Percentiles rank a stretch among this genome's conserved stretches.
Conservation (phyloP, 2,888 invertebrate species). For the Siphlonurus alternatus region DNA sequence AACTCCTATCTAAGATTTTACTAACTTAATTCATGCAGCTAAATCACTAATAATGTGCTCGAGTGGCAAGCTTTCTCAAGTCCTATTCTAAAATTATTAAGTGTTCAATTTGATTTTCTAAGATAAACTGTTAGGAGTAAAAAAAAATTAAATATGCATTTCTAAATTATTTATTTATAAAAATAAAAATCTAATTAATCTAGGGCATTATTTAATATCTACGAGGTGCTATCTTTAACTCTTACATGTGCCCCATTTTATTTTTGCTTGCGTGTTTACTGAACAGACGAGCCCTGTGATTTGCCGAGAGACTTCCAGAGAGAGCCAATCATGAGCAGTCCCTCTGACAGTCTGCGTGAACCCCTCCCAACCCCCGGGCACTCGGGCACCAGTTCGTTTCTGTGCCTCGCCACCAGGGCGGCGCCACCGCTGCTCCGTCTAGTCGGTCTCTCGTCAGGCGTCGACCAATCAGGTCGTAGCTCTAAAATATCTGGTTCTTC, state of each 20-base stretch:
- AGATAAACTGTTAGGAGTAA: too few species aligned
- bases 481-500: neutral
- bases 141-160: too few species aligned
- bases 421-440: neutral
- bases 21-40: too few species aligned
- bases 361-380: neutral
- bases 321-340: neutral
- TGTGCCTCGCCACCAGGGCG: neutral
- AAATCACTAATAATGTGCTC: too few species aligned
- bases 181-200: too few species aligned
- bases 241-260: neutral
- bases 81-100: too few species aligned
- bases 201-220: too few species aligned
- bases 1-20: too few species aligned
- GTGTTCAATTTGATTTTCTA: too few species aligned
- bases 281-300: neutral
- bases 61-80: too few species aligned
- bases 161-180: too few species aligned
- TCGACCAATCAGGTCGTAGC: neutral
- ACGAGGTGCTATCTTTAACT: neutral
- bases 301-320: neutral
- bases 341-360: slow-evolving; percentile 1
- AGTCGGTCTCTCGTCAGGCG: neutral
- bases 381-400: neutral
- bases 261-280: neutral